Evolutionary conservation across 64 coral and sea anemone genomes (phyloP).

Genomic region (Pachyseris speciosa): DNA sequence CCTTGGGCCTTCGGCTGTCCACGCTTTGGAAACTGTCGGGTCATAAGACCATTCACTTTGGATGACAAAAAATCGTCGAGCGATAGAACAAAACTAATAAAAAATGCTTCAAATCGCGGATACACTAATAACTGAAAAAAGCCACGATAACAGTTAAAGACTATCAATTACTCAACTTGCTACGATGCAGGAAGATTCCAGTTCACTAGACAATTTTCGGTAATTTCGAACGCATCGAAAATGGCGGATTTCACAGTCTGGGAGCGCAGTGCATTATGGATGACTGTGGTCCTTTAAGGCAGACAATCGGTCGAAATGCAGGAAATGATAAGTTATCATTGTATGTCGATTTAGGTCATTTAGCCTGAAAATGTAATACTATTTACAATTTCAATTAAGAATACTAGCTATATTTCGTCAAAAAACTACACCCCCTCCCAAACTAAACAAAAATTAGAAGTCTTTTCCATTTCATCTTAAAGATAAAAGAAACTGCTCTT

Average conservation of each 20-base stretch:
- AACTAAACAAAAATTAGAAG: too few species aligned
- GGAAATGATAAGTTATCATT: too few species aligned
- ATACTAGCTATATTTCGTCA: too few species aligned
- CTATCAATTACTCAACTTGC: not conserved
- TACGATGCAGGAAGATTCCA: not conserved
- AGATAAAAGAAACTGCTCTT: too few species aligned
- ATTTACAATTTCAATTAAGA: too few species aligned
- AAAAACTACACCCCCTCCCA: too few species aligned
- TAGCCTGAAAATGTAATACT: too few species aligned
- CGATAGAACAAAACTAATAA: not conserved
- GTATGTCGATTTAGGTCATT: too few species aligned
- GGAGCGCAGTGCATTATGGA: not conserved
- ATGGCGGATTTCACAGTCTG: not conserved
- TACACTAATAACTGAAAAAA: not conserved
- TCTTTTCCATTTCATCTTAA: too few species aligned
- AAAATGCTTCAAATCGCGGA: not conserved
- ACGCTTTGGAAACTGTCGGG: not conserved
- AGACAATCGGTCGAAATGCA: too few species aligned
- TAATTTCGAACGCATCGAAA: not conserved
- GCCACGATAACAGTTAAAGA: not conserved
- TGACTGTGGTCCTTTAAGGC: not conserved
- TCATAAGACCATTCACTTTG: not conserved
- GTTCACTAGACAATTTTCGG: not conserved
- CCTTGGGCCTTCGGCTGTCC: not conserved
- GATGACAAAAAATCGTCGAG: not conserved